These are phyloP conservation scores for Sphecodes monilicornis DNA, from an alignment of 2,888 invertebrate genomes.

Conservation along the genomic window DNA sequence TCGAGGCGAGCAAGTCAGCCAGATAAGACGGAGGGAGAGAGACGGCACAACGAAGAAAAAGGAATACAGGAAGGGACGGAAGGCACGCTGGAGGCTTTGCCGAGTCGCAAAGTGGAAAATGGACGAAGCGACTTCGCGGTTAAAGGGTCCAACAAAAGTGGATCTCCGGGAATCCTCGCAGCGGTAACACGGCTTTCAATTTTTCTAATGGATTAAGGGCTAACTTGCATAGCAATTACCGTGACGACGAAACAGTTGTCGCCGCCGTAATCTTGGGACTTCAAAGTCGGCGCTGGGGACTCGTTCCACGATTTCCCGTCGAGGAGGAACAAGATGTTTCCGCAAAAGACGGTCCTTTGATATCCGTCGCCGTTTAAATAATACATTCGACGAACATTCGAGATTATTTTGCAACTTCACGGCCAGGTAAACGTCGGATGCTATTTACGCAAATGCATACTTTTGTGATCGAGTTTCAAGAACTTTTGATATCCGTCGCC, in stretches of 20 bases:
- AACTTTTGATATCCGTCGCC: background rate
- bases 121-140: constrained; percentile 61
- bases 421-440: too few species aligned
- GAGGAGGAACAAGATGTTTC: constrained; percentile 13
- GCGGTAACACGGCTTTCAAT: constrained; percentile 41
- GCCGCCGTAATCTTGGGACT: constrained; percentile 6
- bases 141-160: constrained; percentile 61
- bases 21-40: constrained; percentile 48
- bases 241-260: constrained; percentile 21
- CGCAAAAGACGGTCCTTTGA: background rate
- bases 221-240: constrained; percentile 41
- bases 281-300: background rate
- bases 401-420: background rate
- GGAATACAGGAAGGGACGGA: constrained; percentile 46
- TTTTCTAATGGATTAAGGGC: constrained; percentile 54
- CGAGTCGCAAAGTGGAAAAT: constrained; percentile 69
- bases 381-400: background rate
- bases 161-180: constrained; percentile 33
- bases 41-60: constrained; percentile 37
- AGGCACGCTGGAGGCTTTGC: constrained; percentile 44
- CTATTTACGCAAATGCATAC: too few species aligned
- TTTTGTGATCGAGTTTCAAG: too few species aligned
- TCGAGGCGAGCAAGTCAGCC: constrained; percentile 47
- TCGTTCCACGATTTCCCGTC: background rate
- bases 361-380: background rate